Percentiles rank a stretch among this genome's conserved stretches.
Evolutionary conservation across 1,140 invertebrate genomes (phyloP).

Genomic region (Monochamus saltuarius): DNA sequence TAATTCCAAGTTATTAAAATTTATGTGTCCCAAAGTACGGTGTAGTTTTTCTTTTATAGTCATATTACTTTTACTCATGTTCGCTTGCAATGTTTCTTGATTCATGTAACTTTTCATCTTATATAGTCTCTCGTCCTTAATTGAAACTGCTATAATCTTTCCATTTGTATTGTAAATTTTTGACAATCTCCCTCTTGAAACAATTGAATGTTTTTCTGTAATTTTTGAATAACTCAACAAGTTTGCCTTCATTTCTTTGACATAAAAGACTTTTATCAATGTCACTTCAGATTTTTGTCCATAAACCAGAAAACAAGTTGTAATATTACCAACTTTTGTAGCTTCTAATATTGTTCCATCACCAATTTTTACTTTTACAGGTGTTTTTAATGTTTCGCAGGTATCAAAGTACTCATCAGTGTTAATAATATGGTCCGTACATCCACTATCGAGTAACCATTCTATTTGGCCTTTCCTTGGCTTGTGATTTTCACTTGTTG

Average conservation of each 20-base stretch:
- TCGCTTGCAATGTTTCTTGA: too few relatives aligned
- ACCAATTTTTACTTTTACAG: conserved; percentile 33
- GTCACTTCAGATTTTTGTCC: conserved; percentile 32
- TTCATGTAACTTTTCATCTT: too few relatives aligned
- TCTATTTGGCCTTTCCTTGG: conserved; percentile 31
- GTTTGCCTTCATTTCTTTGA: conserved; percentile 41
- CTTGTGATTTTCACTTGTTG: conserved; percentile 15
- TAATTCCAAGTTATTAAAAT: too few relatives aligned
- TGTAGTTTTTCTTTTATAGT: too few relatives aligned
- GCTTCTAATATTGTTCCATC: conserved; percentile 44
- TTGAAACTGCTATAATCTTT: too few relatives aligned
- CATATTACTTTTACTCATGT: too few relatives aligned
- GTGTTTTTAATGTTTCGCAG: conserved; percentile 32
- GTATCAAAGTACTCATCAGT: conserved; percentile 45
- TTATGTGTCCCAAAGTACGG: too few relatives aligned
- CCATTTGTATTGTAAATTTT: too few relatives aligned
- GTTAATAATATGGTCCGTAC: conserved; percentile 50
- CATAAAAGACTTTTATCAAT: conserved; percentile 43
- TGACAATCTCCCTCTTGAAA: too few relatives aligned
- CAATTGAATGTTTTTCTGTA: too few relatives aligned
- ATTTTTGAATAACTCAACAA: too few relatives aligned
- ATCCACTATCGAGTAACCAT: conserved; percentile 48
- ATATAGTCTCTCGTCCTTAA: too few relatives aligned
- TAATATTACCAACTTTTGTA: conserved; percentile 44
- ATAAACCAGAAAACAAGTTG: conserved; percentile 30